Evolutionary conservation across 2,113 vertebrate species (phyloP), one percentile per base, ranked within the genome.

Genomic region (Tupaia tana): DNA sequence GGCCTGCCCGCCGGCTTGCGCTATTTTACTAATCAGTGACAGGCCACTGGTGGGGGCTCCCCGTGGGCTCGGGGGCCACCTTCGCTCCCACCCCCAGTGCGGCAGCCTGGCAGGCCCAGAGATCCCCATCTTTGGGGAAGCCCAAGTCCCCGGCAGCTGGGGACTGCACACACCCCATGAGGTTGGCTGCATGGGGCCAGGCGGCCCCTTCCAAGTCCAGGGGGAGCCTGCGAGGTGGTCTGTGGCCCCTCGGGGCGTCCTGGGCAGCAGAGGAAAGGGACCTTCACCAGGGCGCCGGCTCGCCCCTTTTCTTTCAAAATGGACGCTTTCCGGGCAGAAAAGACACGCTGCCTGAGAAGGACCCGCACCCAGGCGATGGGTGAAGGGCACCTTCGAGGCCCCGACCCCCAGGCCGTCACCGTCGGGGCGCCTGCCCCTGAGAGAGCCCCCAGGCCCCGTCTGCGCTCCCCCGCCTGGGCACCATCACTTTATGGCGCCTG

Each of bases 11-110:
- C 71, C 34, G 66, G 70, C 64, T 84, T 63, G 98, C 97, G 98
- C 98, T 96, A 96, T 98, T 97, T 97, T 97, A 97, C 98, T 98
- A 98, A 98, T 98, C 98, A 98, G 97, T 95, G 96, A 97, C 97
- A 94, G 93, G 90, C 95, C 77, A 13, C 59, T 86, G 27, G 59
- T 22, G 81, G 31, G 74, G 54, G 79, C 43, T 5, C 13, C 29
- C 0, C 3, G 14, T 7, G 0, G 18, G 5, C 74, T 61, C 70
- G 59, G 69, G 69, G 74, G 66, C 12, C 43, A 43, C 43, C 43
- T 43, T 43, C 5, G 43, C 43, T 43, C 43, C 43, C 43, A 43
- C 43, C 43, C 43, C 43, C 61, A n/a, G 13, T 7, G 14, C 3
- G 3, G 34, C 31, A 58, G 79, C 34, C 9, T 56, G 24, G 3